Evolutionary conservation across 2,797 vertebrate genomes (phyloP), one percentile per base, ranked within the genome.

Genomic region (Sus cebifrons): DNA sequence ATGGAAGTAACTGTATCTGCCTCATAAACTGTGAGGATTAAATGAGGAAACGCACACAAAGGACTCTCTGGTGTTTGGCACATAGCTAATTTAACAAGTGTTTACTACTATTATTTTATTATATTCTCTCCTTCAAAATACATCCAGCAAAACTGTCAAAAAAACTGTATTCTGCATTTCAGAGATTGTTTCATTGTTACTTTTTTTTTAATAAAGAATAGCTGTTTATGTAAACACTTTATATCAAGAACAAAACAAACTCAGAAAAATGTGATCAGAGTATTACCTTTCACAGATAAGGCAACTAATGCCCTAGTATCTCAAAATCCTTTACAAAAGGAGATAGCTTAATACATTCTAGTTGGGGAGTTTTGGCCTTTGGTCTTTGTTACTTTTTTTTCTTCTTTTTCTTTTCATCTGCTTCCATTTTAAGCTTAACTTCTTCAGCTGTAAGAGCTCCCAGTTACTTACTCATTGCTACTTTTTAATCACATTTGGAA

Each of bases 381-480:
- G 62, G 27, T 75, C 91, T 56, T 36, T 54, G 10, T 60, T 97
- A 49, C 44, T 96, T 98, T 85, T 98, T 98, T 91, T 98, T 98
- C 83, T 98, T 99, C 62, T 99, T 99, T 79, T 99, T 99, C 96
- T 99, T 99, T 96, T 98, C 97, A 29, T 97, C 97, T 83, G 96
- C 93, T 95, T 97, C 98, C 95, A 98, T 97, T 97, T 98, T 98
- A 94, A 99, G 97, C 25, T 98, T 98, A 1, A 98, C 96, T 71
- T 99, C 99, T 95, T 98, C 99, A 54, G 98, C 96, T 3, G 99
- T 98, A 25, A 99, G 99, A 73, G 99, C 99, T 65, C 99, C 99
- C 40, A 99, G 98, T 97, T 99, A 99, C 98, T 99, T 99, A 44
- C 97, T 99, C 98, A 99, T 99, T 62, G 99, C 99, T 95, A 36